A percentile compares a stretch with the other conserved stretches of the same genome.
Evolutionary conservation across 2,113 vertebrate species (phyloP).

Genomic region (Nannospalax galili): DNA sequence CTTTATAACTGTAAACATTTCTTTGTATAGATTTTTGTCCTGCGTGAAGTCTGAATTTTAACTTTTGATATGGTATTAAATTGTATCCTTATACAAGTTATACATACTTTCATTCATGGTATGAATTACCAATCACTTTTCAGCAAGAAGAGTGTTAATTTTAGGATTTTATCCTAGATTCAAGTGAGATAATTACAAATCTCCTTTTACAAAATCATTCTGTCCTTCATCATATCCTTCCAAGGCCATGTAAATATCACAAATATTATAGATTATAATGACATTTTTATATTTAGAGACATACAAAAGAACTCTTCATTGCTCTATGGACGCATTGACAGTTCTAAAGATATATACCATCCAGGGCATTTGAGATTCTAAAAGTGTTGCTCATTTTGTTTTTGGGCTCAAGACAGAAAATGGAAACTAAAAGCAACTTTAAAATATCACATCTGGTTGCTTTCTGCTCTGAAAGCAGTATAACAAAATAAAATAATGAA

Average conservation of each 20-base stretch:
- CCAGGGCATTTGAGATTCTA: background rate
- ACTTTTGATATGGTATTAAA: constrained; percentile 1
- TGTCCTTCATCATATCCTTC: background rate
- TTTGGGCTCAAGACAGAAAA: background rate
- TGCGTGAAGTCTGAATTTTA: background rate
- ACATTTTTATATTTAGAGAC: background rate
- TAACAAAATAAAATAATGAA: constrained; percentile 42
- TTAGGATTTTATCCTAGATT: background rate
- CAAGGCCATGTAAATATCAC: background rate
- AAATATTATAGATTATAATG: background rate
- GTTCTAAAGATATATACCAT: background rate
- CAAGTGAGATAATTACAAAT: constrained; percentile 35
- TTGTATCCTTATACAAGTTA: background rate
- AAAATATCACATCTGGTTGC: background rate
- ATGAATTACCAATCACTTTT: constrained; percentile 20
- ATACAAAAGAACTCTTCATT: background rate
- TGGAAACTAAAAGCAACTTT: background rate
- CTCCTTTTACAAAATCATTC: background rate
- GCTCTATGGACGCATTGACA: background rate
- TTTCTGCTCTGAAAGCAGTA: constrained; percentile 12
- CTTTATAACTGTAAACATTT: background rate
- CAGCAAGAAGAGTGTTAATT: background rate
- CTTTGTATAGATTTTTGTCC: background rate
- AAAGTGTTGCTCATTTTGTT: constrained; percentile 32
- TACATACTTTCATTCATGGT: background rate